Evolutionary conservation across 2,797 vertebrate species (phyloP).

Genomic region (Cichlasoma orientale): DNA sequence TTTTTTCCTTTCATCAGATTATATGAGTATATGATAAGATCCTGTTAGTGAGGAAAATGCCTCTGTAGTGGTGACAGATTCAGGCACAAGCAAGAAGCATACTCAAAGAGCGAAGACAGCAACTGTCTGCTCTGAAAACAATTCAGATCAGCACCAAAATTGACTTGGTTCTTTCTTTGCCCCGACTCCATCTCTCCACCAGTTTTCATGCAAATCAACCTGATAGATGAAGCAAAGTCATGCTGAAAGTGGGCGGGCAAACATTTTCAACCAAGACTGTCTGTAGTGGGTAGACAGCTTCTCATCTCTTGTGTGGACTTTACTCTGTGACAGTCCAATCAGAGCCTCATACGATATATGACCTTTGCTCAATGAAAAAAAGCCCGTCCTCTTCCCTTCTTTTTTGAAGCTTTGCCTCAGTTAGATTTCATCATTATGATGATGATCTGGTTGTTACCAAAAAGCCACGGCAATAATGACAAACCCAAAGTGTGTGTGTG

Average conservation of each 20-base stretch:
- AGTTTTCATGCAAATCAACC: no score
- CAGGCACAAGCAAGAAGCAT: neutral
- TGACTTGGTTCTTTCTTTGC: neutral
- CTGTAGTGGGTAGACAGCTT: neutral
- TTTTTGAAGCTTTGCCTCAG: neutral
- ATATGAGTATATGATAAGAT: neutral
- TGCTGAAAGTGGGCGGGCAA: neutral
- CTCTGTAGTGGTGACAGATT: neutral
- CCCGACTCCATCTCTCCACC: neutral
- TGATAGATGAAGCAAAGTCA: no score
- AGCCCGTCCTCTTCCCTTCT: neutral
- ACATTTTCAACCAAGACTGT: neutral
- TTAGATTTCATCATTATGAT: neutral
- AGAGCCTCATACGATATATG: conserved; percentile 18
- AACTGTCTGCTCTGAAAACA: neutral
- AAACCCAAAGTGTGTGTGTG: neutral
- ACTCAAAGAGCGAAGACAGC: neutral
- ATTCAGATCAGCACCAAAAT: neutral
- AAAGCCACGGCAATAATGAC: neutral
- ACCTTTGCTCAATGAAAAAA: conserved; percentile 15
- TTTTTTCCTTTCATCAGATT: neutral
- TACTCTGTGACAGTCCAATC: conserved; percentile 2
- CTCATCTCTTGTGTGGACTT: conserved; percentile 2
- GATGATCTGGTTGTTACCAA: neutral
- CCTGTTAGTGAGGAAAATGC: neutral